Evolutionary conservation across 2,797 vertebrate genomes (phyloP), one percentile per base, ranked within the genome.

Genomic region (Remorina albescens): DNA sequence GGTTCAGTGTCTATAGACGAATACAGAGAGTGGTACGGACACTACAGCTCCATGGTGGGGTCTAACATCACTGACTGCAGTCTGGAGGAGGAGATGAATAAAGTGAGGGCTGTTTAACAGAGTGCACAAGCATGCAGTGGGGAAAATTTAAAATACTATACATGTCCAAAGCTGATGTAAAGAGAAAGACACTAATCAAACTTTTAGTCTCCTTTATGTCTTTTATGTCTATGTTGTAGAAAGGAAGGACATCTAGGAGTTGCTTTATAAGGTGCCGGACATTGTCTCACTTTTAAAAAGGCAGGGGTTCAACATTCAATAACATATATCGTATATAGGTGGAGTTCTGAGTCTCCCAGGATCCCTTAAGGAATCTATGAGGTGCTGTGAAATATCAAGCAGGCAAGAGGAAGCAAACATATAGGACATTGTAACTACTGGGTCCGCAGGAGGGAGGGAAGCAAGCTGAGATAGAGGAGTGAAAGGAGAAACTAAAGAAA

Each of bases 1-100:
- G 75, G 69, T 55, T 90, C 94, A 2, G 88, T 95, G 70, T 83
- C 89, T 49, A 4, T 95, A 36, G 32, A 74, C n/a, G 92, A 94
- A 4, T 95, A 95, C 92, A 90, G 86, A 67, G 76, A 92, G 54
- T 95, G 95, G 95, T 95, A 91, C 89, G 54, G 71, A 23, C 86
- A 87, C 51, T 86, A 92, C 71, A 81, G 91, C 67, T 67, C 80
- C 69, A 62, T 71, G 25, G 32, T 92, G 51, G 88, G 75, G 10
- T 59, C 89, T 10, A 92, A 92, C 67, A 74, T 95, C 84, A 94
- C 93, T 0, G 92, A 95, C 81, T 95, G 94, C 80, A 89, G 84
- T 74, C 81, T 93, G 78, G 94, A 95, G 59, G 78, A 92, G 54
- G 94, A 95, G 87, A 95, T 95, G 95, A 95, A 91, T 44, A 93